Percentiles rank a stretch among this genome's conserved stretches.
Conservation (phyloP, 2,888 invertebrate genomes). For the Chloroclystis v-ata region DNA sequence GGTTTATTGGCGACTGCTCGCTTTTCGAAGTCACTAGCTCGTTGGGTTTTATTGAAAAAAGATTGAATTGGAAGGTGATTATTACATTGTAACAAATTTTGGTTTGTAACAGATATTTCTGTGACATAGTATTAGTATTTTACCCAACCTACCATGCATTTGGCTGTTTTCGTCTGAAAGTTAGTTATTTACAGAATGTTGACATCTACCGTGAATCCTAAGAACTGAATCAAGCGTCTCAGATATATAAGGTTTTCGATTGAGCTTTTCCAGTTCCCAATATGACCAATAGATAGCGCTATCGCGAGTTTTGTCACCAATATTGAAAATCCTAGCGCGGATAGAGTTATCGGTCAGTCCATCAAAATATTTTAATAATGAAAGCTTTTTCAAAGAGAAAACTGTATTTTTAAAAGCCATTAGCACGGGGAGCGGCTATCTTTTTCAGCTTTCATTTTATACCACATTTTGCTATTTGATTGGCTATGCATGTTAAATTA, state of each 20-base stretch:
- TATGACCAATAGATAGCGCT: too few relatives aligned
- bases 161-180: too few relatives aligned
- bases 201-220: conserved; percentile 9
- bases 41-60: conserved; percentile 58
- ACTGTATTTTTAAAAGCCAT: conserved; percentile 54
- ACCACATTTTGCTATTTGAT: conserved; percentile 29
- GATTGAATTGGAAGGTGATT: conserved; percentile 63
- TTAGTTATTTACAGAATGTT: background rate
- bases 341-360: conserved; percentile 34
- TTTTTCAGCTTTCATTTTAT: conserved; percentile 37
- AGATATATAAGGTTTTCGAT: conserved; percentile 2
- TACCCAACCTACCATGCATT: too few relatives aligned
- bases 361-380: conserved; percentile 58
- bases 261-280: too few relatives aligned
- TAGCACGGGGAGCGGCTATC: conserved; percentile 31
- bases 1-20: conserved; percentile 50
- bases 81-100: conserved; percentile 41
- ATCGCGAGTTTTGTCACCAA: background rate
- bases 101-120: background rate
- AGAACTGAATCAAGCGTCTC: background rate
- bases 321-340: conserved; percentile 2
- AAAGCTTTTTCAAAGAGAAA: conserved; percentile 40
- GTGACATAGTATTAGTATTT: background rate
- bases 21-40: conserved; percentile 56
- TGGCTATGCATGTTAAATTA: conserved; percentile 34